phyloP scores from a whole-genome alignment of 2,888 invertebrate species.

The Stramonita haemastoma region DNA sequence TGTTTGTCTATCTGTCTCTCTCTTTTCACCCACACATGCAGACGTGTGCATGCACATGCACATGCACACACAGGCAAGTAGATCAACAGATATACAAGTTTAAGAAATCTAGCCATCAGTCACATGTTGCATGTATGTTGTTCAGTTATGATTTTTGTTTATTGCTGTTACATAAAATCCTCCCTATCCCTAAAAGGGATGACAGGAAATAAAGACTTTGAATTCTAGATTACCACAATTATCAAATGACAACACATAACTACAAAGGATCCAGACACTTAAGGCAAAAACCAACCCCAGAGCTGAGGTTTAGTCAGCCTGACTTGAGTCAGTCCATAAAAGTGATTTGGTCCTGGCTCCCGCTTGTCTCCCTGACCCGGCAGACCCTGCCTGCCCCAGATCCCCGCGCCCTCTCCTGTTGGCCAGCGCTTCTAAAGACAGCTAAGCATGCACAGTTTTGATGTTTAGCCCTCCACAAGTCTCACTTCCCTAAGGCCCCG shows the following conservation, averaged over 20 bases:
- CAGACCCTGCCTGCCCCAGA: neutral
- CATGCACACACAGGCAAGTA: no score
- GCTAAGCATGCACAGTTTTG: conserved; percentile 28
- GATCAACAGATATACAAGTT: no score
- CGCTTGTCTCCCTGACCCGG: neutral
- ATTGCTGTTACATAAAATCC: no score
- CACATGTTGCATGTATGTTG: no score
- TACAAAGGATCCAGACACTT: neutral
- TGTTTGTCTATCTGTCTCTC: neutral
- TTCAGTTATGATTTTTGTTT: no score
- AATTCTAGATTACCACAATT: no score
- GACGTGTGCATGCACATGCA: no score
- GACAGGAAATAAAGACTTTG: no score
- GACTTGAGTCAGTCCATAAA: neutral
- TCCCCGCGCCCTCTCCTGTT: neutral
- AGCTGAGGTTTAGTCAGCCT: neutral
- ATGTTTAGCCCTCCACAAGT: conserved; percentile 6
- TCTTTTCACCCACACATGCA: neutral
- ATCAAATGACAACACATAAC: no score
- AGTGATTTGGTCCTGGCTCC: neutral
- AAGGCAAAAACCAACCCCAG: neutral
- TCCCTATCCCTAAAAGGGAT: no score
- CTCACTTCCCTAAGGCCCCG: neutral
- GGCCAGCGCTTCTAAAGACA: conserved; percentile 30
- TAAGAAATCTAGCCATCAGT: no score